A percentile compares a stretch with the other conserved stretches of the same genome.
These are phyloP conservation scores for Drosophila flavopinicola DNA, from an alignment of 2,888 invertebrate species.

Conservation along the genomic window DNA sequence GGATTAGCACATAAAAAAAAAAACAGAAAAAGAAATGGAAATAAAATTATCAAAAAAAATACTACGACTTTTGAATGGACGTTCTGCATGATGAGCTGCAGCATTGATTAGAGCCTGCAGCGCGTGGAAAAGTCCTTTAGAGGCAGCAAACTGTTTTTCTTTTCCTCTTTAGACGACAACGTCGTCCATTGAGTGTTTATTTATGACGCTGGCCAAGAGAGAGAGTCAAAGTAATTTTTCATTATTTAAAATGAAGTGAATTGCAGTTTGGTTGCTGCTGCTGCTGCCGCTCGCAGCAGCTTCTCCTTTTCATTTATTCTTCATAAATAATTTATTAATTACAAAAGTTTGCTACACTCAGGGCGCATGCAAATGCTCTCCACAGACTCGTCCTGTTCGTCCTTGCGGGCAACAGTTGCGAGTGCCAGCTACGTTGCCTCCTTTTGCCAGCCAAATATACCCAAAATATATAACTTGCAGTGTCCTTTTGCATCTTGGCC, in stretches of 20 bases:
- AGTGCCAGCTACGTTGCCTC: slow-evolving; percentile 32
- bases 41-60: neutral
- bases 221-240: slow-evolving; percentile 71
- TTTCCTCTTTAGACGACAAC: slow-evolving; percentile 8
- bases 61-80: slow-evolving; percentile 25
- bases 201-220: slow-evolving; percentile 59
- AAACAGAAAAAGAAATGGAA: neutral
- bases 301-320: slow-evolving; percentile 70
- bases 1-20: slow-evolving; percentile 52
- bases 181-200: slow-evolving; percentile 65
- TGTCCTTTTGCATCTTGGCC: slow-evolving; percentile 73
- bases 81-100: slow-evolving; percentile 40
- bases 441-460: slow-evolving; percentile 55
- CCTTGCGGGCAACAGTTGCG: slow-evolving; percentile 69
- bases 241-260: slow-evolving; percentile 77
- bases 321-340: slow-evolving; percentile 79
- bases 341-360: slow-evolving; percentile 71
- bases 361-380: slow-evolving; percentile 65
- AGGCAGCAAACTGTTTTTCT: slow-evolving; percentile 4
- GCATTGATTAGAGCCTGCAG: slow-evolving; percentile 50
- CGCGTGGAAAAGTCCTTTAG: slow-evolving; percentile 24
- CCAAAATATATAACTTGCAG: slow-evolving; percentile 67
- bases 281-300: slow-evolving; percentile 39
- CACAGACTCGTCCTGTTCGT: slow-evolving; percentile 7
- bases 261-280: slow-evolving; percentile 64